phyloP scores from a whole-genome alignment of 1,140 invertebrate species.

The Drosophila elegans region DNA sequence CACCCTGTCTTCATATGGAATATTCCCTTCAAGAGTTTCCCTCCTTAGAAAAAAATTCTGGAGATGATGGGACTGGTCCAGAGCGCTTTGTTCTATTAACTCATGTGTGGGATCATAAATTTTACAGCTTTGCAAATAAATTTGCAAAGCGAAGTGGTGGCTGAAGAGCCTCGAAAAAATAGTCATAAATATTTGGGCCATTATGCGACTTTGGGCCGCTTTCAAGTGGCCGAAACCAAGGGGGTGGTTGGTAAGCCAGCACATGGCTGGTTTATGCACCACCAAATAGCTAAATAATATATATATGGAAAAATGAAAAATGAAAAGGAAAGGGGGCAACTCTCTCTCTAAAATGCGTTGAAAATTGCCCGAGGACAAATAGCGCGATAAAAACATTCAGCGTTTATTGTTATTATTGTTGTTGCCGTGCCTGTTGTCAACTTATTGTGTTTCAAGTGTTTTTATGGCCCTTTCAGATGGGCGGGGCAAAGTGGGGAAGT shows the following conservation, averaged over 20 bases:
- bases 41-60: background rate
- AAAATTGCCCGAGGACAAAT: conserved; percentile 70
- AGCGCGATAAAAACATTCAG: conserved; percentile 75
- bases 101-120: conserved; percentile 75
- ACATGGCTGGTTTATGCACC: conserved; percentile 21
- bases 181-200: conserved; percentile 77
- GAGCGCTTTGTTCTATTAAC: conserved; percentile 75
- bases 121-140: conserved; percentile 76
- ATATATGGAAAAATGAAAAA: conserved; percentile 7
- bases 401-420: conserved; percentile 69
- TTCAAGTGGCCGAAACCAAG: conserved; percentile 55
- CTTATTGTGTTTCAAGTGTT: conserved; percentile 73
- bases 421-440: conserved; percentile 51
- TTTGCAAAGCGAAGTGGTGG: conserved; percentile 20
- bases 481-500: background rate
- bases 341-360: conserved; percentile 58
- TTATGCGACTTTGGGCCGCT: conserved; percentile 63
- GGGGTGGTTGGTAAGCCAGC: background rate
- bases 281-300: conserved; percentile 75
- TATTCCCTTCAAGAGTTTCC: background rate
- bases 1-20: background rate
- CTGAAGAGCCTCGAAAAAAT: conserved; percentile 37
- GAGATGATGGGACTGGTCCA: conserved; percentile 11
- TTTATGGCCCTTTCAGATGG: conserved; percentile 44
- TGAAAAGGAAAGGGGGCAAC: background rate